Evolutionary conservation across 2,113 vertebrate genomes (phyloP).

Genomic region (Manacus vitellinus): DNA sequence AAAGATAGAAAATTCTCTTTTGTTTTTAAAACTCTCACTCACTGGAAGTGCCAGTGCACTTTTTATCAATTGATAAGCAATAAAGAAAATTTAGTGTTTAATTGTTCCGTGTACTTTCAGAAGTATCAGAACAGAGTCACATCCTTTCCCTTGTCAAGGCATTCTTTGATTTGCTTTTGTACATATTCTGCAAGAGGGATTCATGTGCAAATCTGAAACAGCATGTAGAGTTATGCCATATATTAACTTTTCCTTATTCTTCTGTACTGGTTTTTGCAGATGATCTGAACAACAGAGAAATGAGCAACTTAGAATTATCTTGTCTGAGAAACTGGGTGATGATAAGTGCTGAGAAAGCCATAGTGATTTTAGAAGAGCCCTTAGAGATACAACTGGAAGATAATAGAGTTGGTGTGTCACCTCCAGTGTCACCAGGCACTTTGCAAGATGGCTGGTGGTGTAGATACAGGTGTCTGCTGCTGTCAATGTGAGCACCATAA

Average conservation of each 20-base stretch:
- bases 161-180: background rate
- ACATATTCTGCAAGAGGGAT: background rate
- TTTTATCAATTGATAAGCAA: background rate
- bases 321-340: background rate
- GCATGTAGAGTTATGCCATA: rapidly evolving
- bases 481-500: background rate
- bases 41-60: background rate
- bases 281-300: background rate
- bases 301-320: background rate
- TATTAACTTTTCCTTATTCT: background rate
- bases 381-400: background rate
- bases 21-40: background rate
- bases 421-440: rapidly evolving
- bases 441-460: background rate
- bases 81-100: background rate
- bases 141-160: background rate
- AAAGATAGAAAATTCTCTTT: background rate
- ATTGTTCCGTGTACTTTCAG: background rate
- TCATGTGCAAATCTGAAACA: background rate
- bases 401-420: background rate
- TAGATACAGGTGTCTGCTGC: background rate
- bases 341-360: background rate
- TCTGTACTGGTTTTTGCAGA: background rate
- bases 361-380: background rate
- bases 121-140: background rate